Evolutionary conservation across 2,113 vertebrate genomes (phyloP).

Genomic region (Cryptotis parvus): DNA sequence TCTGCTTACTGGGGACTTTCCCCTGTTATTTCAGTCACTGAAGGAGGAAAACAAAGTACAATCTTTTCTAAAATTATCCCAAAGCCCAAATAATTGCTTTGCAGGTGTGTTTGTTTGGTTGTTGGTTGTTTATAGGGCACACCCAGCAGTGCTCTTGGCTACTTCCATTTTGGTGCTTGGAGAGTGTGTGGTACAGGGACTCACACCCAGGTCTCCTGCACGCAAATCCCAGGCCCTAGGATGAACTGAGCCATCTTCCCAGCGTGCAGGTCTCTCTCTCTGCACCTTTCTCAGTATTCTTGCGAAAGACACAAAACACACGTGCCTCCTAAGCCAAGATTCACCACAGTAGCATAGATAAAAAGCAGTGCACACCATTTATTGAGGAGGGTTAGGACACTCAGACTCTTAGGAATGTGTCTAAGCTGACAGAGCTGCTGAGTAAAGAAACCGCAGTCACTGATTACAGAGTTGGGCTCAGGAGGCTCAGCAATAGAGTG

Average conservation of each 20-base stretch:
- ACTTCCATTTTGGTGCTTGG: too few relatives aligned
- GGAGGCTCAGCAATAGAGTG: too few relatives aligned
- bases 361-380: constrained; percentile 3
- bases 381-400: not conserved
- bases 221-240: too few relatives aligned
- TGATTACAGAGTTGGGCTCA: not conserved
- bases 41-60: not conserved
- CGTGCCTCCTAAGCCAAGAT: not conserved
- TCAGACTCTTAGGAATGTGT: not conserved
- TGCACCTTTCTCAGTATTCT: not conserved
- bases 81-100: not conserved
- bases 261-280: not conserved
- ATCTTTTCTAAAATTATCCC: not conserved
- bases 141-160: too few relatives aligned
- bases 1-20: not conserved
- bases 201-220: too few relatives aligned
- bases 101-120: not conserved
- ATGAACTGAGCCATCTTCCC: too few relatives aligned
- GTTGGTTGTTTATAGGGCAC: too few relatives aligned
- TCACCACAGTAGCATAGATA: not conserved
- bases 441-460: not conserved
- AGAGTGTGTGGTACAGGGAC: too few relatives aligned
- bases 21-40: not conserved
- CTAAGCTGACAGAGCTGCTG: not conserved
- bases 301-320: constrained; percentile 20